Base-by-base conservation (phyloP, 2,888 invertebrate genomes). In the Rhamnusium bicolor region DNA sequence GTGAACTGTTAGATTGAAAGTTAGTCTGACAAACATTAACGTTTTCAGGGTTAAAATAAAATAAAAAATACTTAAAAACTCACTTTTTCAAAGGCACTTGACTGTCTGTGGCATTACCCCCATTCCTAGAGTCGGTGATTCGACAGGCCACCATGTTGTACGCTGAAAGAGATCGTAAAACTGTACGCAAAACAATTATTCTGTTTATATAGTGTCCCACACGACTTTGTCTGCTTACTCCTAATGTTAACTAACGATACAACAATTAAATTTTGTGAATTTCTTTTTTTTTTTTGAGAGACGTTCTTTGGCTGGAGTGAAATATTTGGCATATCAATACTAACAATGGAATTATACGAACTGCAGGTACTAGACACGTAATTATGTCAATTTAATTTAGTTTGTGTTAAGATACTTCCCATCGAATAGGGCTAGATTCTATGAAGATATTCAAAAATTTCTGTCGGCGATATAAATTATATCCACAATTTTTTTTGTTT, bases 41-140 rank as follows among this genome's bases (percentile, higher is more conserved):
- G 16, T 24, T 14, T 27, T 61, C 29, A 7, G n/a, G 10, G n/a
- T n/a, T 19, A 54, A 54, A 19, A 60, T 2, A 16, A 61, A 1
- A 10, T 21, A 49, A 21, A 60, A 27, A 47, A 69, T 80, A 94
- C 96, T 96, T 91, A 27, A 47, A 69, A 79, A 94, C 96, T 96
- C 91, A 97, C 97, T 96, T 97, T 93, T 97, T 97, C 93, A 96
- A 95, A 95, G 96, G 96, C 95, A 97, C 95, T 94, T 96, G 95
- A 93, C 96, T 96, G 94, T 95, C 92, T 89, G 93, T 92, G 89
- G 92, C 91, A 89, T 92, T 89, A 86, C 91, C 90, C 86, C 96
- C 96, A 90, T 96, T 96, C 90, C 97, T 94, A 86, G 96, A 93
- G 90, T 97, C 97, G 85, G 96, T 96, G 89, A 97, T 94, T 89